Percentiles rank a stretch among this genome's conserved stretches.
phyloP scores from a whole-genome alignment of 2,888 invertebrate species.

The Agrochola lota region DNA sequence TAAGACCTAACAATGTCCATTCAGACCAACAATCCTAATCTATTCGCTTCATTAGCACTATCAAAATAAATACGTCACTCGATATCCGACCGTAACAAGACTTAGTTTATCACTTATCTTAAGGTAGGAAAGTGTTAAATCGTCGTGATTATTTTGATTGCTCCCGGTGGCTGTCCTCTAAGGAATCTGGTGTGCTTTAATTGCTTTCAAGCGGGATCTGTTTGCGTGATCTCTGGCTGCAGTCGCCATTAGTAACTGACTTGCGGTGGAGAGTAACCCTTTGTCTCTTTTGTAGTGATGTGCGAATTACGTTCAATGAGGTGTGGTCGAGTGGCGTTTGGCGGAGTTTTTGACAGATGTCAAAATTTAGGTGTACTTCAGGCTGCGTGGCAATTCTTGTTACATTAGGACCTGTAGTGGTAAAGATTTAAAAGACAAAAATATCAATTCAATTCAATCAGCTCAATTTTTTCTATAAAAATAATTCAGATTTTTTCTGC shows the following conservation, averaged over 20 bases:
- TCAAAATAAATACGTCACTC: conserved; percentile 69
- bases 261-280: conserved; percentile 75
- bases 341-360: conserved; percentile 7
- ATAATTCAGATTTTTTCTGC: too few relatives aligned
- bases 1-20: conserved; percentile 63
- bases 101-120: conserved; percentile 80
- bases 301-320: neutral
- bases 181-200: conserved; percentile 84
- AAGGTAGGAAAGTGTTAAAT: conserved; percentile 86
- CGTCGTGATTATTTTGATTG: conserved; percentile 82
- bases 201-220: conserved; percentile 76
- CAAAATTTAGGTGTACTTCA: neutral
- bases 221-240: conserved; percentile 67
- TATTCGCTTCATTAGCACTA: conserved; percentile 67
- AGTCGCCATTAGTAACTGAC: conserved; percentile 84
- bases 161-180: conserved; percentile 79
- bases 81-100: conserved; percentile 61
- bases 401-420: neutral
- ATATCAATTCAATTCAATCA: too few relatives aligned
- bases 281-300: conserved; percentile 77
- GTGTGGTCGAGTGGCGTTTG: neutral
- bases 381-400: neutral
- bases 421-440: too few relatives aligned
- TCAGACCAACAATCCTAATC: conserved; percentile 61
- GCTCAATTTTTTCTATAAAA: too few relatives aligned